Evolutionary conservation across 1,140 invertebrate species (phyloP), one percentile per base, ranked within the genome.

Genomic region (Hestina assimilis): DNA sequence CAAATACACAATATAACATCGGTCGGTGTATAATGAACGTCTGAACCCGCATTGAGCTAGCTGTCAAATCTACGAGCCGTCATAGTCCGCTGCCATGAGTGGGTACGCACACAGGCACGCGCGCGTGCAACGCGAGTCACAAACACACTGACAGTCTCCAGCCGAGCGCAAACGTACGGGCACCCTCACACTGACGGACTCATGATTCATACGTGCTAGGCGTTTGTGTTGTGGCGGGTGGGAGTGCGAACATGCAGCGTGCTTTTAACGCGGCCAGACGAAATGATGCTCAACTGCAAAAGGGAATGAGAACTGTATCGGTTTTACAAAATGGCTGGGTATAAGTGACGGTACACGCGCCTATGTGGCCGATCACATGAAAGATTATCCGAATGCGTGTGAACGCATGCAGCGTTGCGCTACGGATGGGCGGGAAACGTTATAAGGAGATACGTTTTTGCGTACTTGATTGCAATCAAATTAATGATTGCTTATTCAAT

Each of bases 11-110:
- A 79, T 83, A 82, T 83, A 80, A 83, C 72, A 75, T 80, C 75
- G 75, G 74, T 70, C 71, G 71, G 69, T 70, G 79, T 83, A 73
- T 88, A 86, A 85, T 85, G 73, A 79, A 88, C 85, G 85, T 88
- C 85, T 88, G 83, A 83, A 76, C 85, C 79, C 82, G 85, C 85
- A 86, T 88, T 88, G 85, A 88, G 85, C 83, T 88, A 88, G 85
- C 83, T 88, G 85, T 88, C 85, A 88, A 86, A 88, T 88, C 85
- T 88, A 87, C 85, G 85, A 81, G 81, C 80, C 85, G 83, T 88
- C 82, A 87, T 88, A 88, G 83, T 83, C 80, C 66, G 82, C 74
- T 84, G 85, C 80, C 82, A 85, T 84, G 83, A 88, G 81, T 79
- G 74, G 75, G 67, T 71, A 66, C 69, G 72, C 82, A 79, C 85